Evolutionary conservation across 2,888 invertebrate genomes (phyloP), one percentile per base, ranked within the genome.

Genomic region (Pterostichus madidus): DNA sequence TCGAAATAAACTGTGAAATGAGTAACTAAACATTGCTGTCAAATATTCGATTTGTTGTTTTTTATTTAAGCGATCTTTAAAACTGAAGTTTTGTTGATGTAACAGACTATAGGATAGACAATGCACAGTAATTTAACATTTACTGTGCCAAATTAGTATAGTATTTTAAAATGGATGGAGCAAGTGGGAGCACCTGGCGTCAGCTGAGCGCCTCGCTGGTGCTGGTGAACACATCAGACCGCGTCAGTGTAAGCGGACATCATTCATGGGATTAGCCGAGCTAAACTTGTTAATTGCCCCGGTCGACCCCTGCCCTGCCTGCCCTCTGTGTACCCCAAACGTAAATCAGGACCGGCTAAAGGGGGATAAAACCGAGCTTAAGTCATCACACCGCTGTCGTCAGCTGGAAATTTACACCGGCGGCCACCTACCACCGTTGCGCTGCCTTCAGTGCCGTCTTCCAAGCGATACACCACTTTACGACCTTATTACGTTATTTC

Each of bases 261-360:
- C 90, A 90, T 90, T 91, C 90, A 91, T 89, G 89, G 90, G 91
- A 90, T 91, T 90, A 91, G 89, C 90, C 88, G 85, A 88, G 90
- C 90, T 90, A 90, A 90, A 90, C 90, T 90, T 90, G 90, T 90
- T 91, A 91, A 91, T 91, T 91, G 90, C 90, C 88, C 88, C 87
- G 87, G 88, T 88, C 89, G 89, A 88, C 88, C 88, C 87, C 87
- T 86, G 87, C 87, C 86, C 84, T 88, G 88, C 87, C 71, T 83
- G 73, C 84, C 87, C 87, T 87, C 87, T 88, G 87, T 87, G 87
- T 81, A 85, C 84, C 84, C 79, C 86, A 86, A 88, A 89, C 89
- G 89, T 90, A 90, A 90, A 90, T 90, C 90, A 90, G 89, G 89
- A 88, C 88, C 87, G 88, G 89, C 89, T 89, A 89, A 89, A 89